Base-by-base conservation (phyloP, 2,797 vertebrate genomes). In the Chelonia mydas region DNA sequence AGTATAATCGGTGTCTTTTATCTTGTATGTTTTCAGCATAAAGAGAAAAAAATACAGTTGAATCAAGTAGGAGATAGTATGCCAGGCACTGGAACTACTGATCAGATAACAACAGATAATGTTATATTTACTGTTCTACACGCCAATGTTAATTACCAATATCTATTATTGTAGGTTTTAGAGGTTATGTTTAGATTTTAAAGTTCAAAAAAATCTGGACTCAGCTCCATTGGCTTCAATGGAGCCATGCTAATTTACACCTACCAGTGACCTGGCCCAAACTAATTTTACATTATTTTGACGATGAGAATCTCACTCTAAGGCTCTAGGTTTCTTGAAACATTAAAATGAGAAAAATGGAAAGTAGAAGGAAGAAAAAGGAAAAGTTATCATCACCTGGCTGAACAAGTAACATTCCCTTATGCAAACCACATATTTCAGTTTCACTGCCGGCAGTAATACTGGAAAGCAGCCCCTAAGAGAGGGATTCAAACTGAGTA, bases 331-430 rank as follows among this genome's bases (percentile, higher is more conserved):
- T 87, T 93, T 94, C 81, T 79, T n/a, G 81, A 15, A 78, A 61
- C 5, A 28, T 55, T 88, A 51, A 51, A 61, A 92, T 33, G 85
- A 91, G 81, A 90, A 94, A 96, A 92, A 1, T 1, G 31, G 81
- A 49, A 95, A 93, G 76, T 21, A 2, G 11, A 45, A 50, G 28
- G 86, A 94, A 90, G 5, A 88, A 95, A 54, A 90, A 19, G 87
- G 80, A 72, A 84, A 89, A n/a, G 8, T 1, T 65, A 92, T 82
- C 0, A 1, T 55, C 2, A 82, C 5, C 33, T 90, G n/a, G 31
- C 25, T 88, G 21, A 79, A 77, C 37, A 74, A 45, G 11, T 45
- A 45, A 27, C 27, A 53, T 84, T 92, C 49, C 16, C 41, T 83
- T n/a, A 33, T 78, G 37, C 37, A 87, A 94, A 86, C 16, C 55